These are phyloP conservation scores for Zaprionus bogoriensis DNA, from an alignment of 2,888 invertebrate species.

Conservation along the genomic window DNA sequence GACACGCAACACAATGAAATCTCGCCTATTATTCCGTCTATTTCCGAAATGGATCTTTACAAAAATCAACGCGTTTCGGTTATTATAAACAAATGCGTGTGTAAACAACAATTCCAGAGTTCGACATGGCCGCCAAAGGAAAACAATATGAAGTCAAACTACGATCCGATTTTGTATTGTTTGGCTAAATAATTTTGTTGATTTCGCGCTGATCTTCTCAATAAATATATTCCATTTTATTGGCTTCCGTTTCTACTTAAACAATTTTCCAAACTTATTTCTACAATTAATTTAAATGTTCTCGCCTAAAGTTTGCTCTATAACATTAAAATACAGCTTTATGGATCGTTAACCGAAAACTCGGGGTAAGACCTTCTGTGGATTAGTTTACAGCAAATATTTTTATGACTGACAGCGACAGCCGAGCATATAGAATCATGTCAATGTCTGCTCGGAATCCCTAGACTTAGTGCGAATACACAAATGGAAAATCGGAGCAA, in stretches of 20 bases:
- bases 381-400: conserved; percentile 20
- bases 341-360: no score
- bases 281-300: conserved; percentile 39
- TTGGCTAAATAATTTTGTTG: conserved; percentile 44
- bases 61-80: conserved; percentile 61
- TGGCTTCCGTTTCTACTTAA: conserved; percentile 69
- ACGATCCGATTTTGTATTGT: conserved; percentile 42
- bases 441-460: conserved; percentile 35
- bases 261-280: conserved; percentile 17
- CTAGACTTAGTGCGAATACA: conserved; percentile 19
- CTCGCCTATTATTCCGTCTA: conserved; percentile 27
- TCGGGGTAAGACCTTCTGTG: conserved; percentile 20
- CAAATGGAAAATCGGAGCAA: background rate
- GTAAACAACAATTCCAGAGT: conserved; percentile 33
- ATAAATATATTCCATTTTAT: conserved; percentile 68
- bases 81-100: conserved; percentile 59
- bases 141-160: conserved; percentile 60
- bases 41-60: conserved; percentile 54
- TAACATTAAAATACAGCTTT: background rate
- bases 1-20: conserved; percentile 64
- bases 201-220: conserved; percentile 31
- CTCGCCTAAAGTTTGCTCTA: background rate
- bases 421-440: conserved; percentile 45
- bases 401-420: conserved; percentile 52
- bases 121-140: conserved; percentile 28